Evolutionary conservation across 2,797 vertebrate species (phyloP), one percentile per base, ranked within the genome.

Genomic region (Selene dorsalis): DNA sequence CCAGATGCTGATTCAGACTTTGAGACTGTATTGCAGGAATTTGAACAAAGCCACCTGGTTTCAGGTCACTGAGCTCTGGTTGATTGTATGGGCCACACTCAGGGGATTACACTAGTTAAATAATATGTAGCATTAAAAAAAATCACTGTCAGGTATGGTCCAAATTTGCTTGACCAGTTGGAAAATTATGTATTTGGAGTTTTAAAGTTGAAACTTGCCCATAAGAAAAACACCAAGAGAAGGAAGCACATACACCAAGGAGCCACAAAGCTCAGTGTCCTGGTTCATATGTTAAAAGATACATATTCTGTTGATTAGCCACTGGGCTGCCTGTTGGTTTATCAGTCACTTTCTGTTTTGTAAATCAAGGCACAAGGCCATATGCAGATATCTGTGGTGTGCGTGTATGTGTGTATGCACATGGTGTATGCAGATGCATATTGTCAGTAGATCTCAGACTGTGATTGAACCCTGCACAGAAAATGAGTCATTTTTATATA

Each of bases 381-480:
- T 87, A 80, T 84, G 82, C 84, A 88, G 86, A 84, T 85, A 72
- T 72, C 69, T 79, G 76, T 81, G 69, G 58, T 77, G 74, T 79
- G 74, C 74, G 75, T 22, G 55, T 24, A 64, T 45, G 50, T 20
- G 53, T 30, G 80, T 56, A 3, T 41, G 73, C 71, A 67, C 53
- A 76, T 18, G 20, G 39, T 85, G 77, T 86, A 68, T 78, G 73
- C 76, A 83, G 84, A 84, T 77, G 69, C 88, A 87, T 84, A 83
- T 83, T 79, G 66, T 83, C 67, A 32, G 39, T 89, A 83, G 65
- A 87, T 91, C 82, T 85, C 73, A 82, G 89, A 90, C 89, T 83
- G 89, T 89, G 84, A 84, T 80, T 84, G 74, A 90, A 84, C 77
- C 79, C 84, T 90, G 88, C 85, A 90, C 89, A 90, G 80, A 85